Base-by-base conservation (phyloP, 2,797 vertebrate genomes). In the Acomys russatus region DNA sequence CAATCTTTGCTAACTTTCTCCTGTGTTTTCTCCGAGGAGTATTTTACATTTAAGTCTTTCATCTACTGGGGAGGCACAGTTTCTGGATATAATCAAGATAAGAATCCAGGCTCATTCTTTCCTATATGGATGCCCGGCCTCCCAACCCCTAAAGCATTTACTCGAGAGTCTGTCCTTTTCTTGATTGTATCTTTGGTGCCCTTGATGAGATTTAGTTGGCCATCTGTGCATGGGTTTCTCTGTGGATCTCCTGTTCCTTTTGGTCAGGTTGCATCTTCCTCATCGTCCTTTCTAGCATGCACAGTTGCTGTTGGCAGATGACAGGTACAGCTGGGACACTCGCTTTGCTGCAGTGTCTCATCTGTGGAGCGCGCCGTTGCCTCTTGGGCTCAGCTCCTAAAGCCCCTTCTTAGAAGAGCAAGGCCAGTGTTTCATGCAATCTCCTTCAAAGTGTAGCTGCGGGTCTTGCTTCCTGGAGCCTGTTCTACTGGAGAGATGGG, bases 401-500 rank as follows among this genome's bases (percentile, higher is more conserved):
- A 63, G 49, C 87, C 33, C 73, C 17, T 70, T 88, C 88, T 87
- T 61, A 90, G 71, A 96, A 68, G 78, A 91, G 1, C 22, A 73
- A 28, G 68, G 35, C 94, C 82, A 74, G 11, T 82, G 82, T 88
- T 78, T 86, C 74, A 73, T 44, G 68, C 30, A 74, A 18, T 8
- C 44, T 93, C 70, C 68, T 94, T 80, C 25, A 35, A 38, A 74
- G 30, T 76, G 15, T 22, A 70, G 30, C 76, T 9, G 0, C 74
- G n/a, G 14, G 25, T 78, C 64, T 23, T 76, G 33, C 51, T 90
- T 28, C n/a, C 35, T 95, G 84, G 77, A 64, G 56, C 44, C 35
- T 68, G 28, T 44, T 94, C 86, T 84, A 3, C 59, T 77, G 76
- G 68, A 95, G 71, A 94, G 80, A 96, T 77, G 44, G 25, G 44